phyloP scores from a whole-genome alignment of 64 coral and sea anemone species.

The Pocillopora damicornis region DNA sequence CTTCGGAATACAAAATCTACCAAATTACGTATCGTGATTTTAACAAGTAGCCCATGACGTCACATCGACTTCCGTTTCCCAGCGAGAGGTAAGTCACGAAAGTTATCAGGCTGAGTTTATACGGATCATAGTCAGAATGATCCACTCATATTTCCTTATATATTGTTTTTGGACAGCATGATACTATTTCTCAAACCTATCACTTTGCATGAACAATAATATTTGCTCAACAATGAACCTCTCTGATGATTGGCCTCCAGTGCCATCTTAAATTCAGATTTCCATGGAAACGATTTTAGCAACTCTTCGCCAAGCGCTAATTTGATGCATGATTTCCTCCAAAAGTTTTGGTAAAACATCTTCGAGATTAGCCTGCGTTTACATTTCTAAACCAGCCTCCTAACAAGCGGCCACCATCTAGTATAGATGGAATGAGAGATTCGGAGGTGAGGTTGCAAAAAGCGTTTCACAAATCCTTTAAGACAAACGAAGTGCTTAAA shows the following conservation, averaged over 20 bases:
- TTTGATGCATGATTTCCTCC: not conserved
- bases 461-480: not conserved
- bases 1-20: too few relatives aligned
- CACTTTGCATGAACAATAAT: not conserved
- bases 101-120: too few relatives aligned
- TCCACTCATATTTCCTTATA: too few relatives aligned
- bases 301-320: not conserved
- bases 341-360: not conserved
- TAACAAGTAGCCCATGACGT: too few relatives aligned
- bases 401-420: not conserved
- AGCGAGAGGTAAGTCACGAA: too few relatives aligned
- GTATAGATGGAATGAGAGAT: not conserved
- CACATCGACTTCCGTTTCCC: too few relatives aligned
- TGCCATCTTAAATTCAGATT: not conserved
- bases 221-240: not conserved
- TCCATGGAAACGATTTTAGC: constrained; percentile 20
- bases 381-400: not conserved
- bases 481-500: not conserved
- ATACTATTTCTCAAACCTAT: not conserved
- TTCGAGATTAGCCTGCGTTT: not conserved
- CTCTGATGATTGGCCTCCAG: too few relatives aligned
- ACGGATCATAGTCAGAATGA: too few relatives aligned
- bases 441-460: not conserved
- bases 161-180: too few relatives aligned
- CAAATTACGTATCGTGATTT: too few relatives aligned